Evolutionary conservation across 2,888 invertebrate species (phyloP), one percentile per base, ranked within the genome.

Genomic region (Drosophila anomalata): DNA sequence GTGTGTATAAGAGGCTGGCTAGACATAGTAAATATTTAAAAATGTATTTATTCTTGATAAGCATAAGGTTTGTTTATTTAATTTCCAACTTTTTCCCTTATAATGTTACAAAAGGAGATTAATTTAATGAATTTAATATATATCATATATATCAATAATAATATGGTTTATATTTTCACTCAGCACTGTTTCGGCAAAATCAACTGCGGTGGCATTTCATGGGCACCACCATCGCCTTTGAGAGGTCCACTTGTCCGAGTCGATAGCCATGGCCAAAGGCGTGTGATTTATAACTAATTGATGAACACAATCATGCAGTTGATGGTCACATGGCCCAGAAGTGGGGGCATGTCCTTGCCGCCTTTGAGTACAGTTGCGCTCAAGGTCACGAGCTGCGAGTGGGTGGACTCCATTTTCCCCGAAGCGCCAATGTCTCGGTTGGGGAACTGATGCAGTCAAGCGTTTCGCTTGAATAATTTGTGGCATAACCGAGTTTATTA

Each of bases 211-310:
- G 12, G 33, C 24, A 66, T 66, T 66, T 53, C 46, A 53, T 46
- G 14, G 47, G 20, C 8, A n/a, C 47, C 31, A 24, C 52, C 47
- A 26, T 26, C 51, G 52, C 22, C 61, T 60, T 60, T 54, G 71
- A 50, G 50, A 31, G 53, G 39, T 26, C 67, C 31, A 17, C 54
- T 47, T 47, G 46, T 54, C 54, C 58, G 44, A 55, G 50, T 60
- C 50, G 42, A 62, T 29, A 56, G 58, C 22, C 41, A 54, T 42
- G 59, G 33, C 60, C 60, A 52, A 63, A 54, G 47, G 63, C 72
- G 69, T 79, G 57, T 80, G 80, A 83, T 82, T 82, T 72, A 77
- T 79, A 79, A 65, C 79, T 79, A 79, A 86, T 83, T 80, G 67
- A 83, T 70, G 75, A 86, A 73, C 83, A 79, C 67, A 86, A 86